Percentiles rank a stretch among this genome's conserved stretches.
Conservation (phyloP, 2,888 invertebrate genomes). For the Adelognathus sp. region DNA sequence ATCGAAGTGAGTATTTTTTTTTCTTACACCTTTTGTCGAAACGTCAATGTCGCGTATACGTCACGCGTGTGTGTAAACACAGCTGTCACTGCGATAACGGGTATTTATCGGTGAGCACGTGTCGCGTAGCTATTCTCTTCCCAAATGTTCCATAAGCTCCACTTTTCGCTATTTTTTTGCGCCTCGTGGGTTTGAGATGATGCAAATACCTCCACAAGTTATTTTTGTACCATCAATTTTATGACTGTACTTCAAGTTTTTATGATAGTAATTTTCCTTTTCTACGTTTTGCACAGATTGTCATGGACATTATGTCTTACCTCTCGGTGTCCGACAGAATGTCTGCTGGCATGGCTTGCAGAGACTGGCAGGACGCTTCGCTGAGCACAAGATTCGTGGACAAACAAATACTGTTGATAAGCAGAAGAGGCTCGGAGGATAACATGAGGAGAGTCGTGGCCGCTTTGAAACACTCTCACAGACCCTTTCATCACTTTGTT, state of each 20-base stretch:
- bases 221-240: too few species aligned
- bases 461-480: conserved; percentile 80
- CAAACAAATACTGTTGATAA: conserved; percentile 83
- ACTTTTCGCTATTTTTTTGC: neutral
- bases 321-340: conserved; percentile 86
- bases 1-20: conserved; percentile 64
- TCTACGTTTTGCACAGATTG: conserved; percentile 81
- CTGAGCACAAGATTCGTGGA: conserved; percentile 84
- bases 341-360: conserved; percentile 86
- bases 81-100: neutral
- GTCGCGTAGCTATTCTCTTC: neutral
- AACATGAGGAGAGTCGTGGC: conserved; percentile 78
- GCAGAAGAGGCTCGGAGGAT: conserved; percentile 81
- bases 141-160: neutral
- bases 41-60: neutral
- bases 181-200: too few species aligned
- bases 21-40: neutral
- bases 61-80: neutral
- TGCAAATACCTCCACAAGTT: too few species aligned
- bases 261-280: neutral
- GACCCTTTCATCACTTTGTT: conserved; percentile 82
- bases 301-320: conserved; percentile 85
- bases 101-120: neutral
- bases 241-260: too few species aligned
- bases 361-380: conserved; percentile 86